phyloP scores from a whole-genome alignment of 1,140 invertebrate genomes.

The Tigriopus japonicus region DNA sequence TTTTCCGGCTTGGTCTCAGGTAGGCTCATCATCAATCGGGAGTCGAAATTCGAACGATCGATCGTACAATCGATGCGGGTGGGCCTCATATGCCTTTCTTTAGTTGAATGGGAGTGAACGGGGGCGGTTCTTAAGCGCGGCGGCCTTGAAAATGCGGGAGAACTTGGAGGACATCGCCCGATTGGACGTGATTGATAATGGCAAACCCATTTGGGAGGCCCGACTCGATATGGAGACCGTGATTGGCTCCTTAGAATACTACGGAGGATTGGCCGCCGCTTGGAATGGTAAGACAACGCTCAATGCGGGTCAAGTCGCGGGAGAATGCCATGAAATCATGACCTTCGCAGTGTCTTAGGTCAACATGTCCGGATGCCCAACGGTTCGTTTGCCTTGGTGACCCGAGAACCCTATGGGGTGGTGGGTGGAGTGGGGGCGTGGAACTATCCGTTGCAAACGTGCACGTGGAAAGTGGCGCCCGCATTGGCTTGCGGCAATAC shows the following conservation, averaged over 20 bases:
- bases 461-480: constrained; percentile 31
- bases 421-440: constrained; percentile 35
- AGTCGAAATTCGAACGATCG: no score
- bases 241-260: constrained; percentile 30
- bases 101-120: constrained; percentile 24
- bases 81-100: no score
- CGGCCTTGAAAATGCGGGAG: constrained; percentile 15
- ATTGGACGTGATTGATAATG: constrained; percentile 29
- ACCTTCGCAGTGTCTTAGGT: constrained; percentile 22
- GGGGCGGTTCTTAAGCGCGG: constrained; percentile 22
- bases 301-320: constrained; percentile 14
- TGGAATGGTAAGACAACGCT: constrained; percentile 10
- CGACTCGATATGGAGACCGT: constrained; percentile 28
- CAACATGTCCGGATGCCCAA: constrained; percentile 23
- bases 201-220: constrained; percentile 34
- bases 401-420: constrained; percentile 34
- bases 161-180: constrained; percentile 24
- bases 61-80: no score
- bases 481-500: constrained; percentile 37
- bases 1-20: constrained; percentile 15
- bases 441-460: constrained; percentile 39
- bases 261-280: constrained; percentile 26
- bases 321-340: no score
- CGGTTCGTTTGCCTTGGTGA: constrained; percentile 28
- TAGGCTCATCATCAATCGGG: constrained; percentile 23